Evolutionary conservation across 2,797 vertebrate species (phyloP).

Genomic region (Mallotus villosus): DNA sequence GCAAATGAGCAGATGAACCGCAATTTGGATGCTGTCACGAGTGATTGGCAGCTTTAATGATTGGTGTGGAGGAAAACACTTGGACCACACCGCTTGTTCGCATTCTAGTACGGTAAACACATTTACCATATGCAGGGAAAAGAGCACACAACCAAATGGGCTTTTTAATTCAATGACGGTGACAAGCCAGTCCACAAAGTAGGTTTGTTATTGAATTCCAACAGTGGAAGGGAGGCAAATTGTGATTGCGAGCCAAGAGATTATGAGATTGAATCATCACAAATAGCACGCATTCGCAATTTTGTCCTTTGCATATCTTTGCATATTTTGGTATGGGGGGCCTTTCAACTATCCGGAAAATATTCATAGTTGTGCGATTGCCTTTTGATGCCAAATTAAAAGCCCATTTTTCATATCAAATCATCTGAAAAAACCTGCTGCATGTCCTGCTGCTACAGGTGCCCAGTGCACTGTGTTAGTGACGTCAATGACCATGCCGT

Average conservation of each 20-base stretch:
- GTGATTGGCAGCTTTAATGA: not conserved
- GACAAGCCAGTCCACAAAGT: not conserved
- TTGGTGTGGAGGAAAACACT: not conserved
- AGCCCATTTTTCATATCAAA: not conserved
- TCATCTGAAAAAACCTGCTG: not conserved
- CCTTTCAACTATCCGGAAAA: conserved; percentile 15
- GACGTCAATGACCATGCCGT: not conserved
- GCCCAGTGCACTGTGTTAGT: conserved; percentile 1
- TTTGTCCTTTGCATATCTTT: conserved; percentile 38
- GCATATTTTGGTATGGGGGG: conserved; percentile 34
- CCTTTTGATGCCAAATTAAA: not conserved
- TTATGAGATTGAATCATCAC: conserved; percentile 61
- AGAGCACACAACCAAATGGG: no score
- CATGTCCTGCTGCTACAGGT: no score
- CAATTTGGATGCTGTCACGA: not conserved
- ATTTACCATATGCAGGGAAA: no score
- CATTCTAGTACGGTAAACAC: not conserved
- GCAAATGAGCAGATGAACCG: conserved; percentile 55
- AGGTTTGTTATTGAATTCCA: conserved; percentile 32
- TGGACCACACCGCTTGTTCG: conserved; percentile 5
- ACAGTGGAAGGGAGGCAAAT: conserved; percentile 35
- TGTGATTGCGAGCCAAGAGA: conserved; percentile 47
- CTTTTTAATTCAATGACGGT: not conserved
- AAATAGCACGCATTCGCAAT: conserved; percentile 43
- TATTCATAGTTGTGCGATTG: conserved; percentile 22